Evolutionary conservation across 2,888 invertebrate genomes (phyloP), one percentile per base, ranked within the genome.

Genomic region (Pomacea canaliculata): DNA sequence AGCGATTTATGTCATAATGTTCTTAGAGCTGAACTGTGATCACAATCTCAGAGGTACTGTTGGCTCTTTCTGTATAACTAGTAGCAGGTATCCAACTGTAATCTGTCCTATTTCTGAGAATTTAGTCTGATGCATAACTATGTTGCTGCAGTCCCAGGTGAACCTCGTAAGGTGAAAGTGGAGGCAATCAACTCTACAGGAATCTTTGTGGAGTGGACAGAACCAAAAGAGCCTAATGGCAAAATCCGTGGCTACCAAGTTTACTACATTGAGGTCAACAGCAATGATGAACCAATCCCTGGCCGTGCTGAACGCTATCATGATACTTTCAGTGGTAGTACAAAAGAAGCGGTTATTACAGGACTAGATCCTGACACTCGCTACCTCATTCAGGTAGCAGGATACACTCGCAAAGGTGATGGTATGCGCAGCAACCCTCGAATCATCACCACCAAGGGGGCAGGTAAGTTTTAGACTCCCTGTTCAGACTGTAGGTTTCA

Each of bases 221-320:
- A 97, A 12, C 99, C 99, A 0, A 96, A 96, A 88, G 97, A 98
- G 87, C 94, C 96, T 81, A 97, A 98, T 90, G 98, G 98, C 70
- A 95, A 98, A 83, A 97, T 99, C 84, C 94, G 97, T 79, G 98
- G 98, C 49, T 99, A 98, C 92, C 98, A 98, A 78, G 96, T 99
- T 76, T 85, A 86, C 77, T 88, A 83, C 79, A 83, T 84, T 27
- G 83, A 85, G 66, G 80, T 86, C 10, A 82, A 86, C 77, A 80
- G 81, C 9, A 83, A 85, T 63, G 85, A 83, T 66, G 85, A 85
- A 51, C 82, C 84, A 4, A 78, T 85, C 4, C 79, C 81, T 13
- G 76, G 78, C 9, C 77, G 72, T 9, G 81, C 82, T 10, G 84
- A 84, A 92, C 81, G 82, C 23, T 94, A 95, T 83, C 95, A 94